Evolutionary conservation across 2,797 vertebrate species (phyloP).

Genomic region (Sebastes taczanowskii): DNA sequence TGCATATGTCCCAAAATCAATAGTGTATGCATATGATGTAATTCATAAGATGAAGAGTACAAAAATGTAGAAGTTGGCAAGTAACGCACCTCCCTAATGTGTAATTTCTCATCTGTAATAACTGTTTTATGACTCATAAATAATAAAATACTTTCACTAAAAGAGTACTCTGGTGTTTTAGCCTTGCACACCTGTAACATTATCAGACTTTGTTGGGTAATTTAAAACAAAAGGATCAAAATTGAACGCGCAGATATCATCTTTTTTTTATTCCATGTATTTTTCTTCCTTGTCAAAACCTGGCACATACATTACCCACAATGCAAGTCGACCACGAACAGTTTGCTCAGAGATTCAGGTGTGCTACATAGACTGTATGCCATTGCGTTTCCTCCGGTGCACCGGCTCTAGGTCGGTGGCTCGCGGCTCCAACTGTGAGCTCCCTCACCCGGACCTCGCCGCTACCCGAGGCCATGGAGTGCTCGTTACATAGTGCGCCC

Average conservation of each 20-base stretch:
- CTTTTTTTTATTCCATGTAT: not conserved
- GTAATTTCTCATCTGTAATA: slow-evolving; percentile 20
- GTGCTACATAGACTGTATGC: too few relatives aligned
- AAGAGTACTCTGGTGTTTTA: not conserved
- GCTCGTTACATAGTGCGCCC: too few relatives aligned
- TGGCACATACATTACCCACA: not conserved
- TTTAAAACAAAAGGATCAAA: not conserved
- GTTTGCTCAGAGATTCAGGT: not conserved
- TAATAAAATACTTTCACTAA: not conserved
- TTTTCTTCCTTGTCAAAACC: not conserved
- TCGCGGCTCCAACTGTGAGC: too few relatives aligned
- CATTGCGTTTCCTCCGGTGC: too few relatives aligned
- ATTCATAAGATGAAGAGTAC: not conserved
- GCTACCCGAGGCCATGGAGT: too few relatives aligned
- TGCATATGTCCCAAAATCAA: not conserved
- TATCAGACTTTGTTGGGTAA: slow-evolving; percentile 13
- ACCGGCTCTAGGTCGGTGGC: too few relatives aligned
- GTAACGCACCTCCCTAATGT: not conserved
- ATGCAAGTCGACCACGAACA: not conserved
- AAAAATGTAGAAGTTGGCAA: not conserved
- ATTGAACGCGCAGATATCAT: not conserved
- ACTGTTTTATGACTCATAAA: slow-evolving; percentile 32
- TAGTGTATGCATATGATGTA: not conserved
- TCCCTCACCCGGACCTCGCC: too few relatives aligned
- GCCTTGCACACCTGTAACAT: not conserved